A percentile compares a stretch with the other conserved stretches of the same genome.
These are phyloP conservation scores for Parazoanthus swiftii DNA, from an alignment of 92 coral and sea anemone genomes.

Conservation along the genomic window DNA sequence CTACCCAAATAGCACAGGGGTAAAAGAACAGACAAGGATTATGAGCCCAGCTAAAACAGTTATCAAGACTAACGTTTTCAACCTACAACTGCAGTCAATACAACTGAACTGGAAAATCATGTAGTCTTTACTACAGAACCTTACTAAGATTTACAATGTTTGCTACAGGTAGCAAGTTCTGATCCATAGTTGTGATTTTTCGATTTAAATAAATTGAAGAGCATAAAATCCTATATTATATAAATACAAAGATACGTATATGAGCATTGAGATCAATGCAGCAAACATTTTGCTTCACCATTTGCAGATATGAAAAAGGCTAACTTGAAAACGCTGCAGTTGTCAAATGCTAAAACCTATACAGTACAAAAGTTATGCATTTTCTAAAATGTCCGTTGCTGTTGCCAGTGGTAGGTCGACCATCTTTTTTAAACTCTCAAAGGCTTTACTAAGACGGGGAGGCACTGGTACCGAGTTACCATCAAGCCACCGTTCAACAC, in stretches of 20 bases:
- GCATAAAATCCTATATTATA: not conserved
- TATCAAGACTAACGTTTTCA: too few species aligned
- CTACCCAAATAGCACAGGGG: too few species aligned
- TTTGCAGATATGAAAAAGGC: not conserved
- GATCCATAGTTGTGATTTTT: not conserved
- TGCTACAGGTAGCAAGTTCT: not conserved
- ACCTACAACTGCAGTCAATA: not conserved
- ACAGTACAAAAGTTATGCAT: not conserved
- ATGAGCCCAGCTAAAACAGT: too few species aligned
- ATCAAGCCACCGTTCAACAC: conserved; percentile 62
- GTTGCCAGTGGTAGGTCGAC: not conserved
- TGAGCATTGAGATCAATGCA: too few species aligned
- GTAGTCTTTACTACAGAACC: not conserved
- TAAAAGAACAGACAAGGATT: too few species aligned
- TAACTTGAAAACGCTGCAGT: not conserved
- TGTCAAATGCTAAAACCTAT: not conserved
- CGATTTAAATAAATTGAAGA: not conserved
- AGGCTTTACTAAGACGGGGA: conserved; percentile 36
- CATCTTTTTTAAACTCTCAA: not conserved
- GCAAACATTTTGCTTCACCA: not conserved
- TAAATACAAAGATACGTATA: too few species aligned
- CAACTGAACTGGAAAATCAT: not conserved
- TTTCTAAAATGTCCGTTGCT: not conserved
- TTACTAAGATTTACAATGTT: not conserved
- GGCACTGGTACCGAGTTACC: conserved; percentile 37